phyloP scores from a whole-genome alignment of 2,888 invertebrate species.

The Papilio demoleus region DNA sequence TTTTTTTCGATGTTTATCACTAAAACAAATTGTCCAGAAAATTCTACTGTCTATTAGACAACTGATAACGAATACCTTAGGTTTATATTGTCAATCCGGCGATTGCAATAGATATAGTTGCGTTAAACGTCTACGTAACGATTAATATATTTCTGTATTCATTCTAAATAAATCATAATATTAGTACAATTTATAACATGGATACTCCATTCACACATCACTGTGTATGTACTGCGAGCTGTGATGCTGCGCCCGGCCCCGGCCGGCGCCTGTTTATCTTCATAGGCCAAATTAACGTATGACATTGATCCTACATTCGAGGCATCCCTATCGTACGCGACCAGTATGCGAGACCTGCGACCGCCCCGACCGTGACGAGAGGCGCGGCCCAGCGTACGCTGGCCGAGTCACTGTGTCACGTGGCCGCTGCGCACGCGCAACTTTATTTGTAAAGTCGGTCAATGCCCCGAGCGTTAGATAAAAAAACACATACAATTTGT shows the following conservation, averaged over 20 bases:
- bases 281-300: constrained; percentile 60
- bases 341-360: constrained; percentile 52
- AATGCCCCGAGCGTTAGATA: constrained; percentile 82
- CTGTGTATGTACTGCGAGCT: background rate
- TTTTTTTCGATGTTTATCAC: background rate
- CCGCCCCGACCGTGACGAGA: constrained; percentile 25
- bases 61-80: too few relatives aligned
- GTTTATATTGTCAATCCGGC: too few relatives aligned
- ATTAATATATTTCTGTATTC: background rate
- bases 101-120: too few relatives aligned
- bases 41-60: background rate
- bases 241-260: constrained; percentile 48
- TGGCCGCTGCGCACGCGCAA: constrained; percentile 76
- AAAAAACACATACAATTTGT: constrained; percentile 80
- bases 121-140: too few relatives aligned
- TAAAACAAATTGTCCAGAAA: background rate
- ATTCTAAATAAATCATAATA: background rate
- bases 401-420: constrained; percentile 76
- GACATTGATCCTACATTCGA: constrained; percentile 79
- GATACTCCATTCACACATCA: constrained; percentile 23
- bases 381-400: constrained; percentile 50
- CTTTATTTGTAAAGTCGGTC: constrained; percentile 81
- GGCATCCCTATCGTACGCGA: constrained; percentile 56
- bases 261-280: constrained; percentile 61
- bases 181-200: background rate